Evolutionary conservation across 2,113 vertebrate genomes (phyloP).

Genomic region (Natator depressus): DNA sequence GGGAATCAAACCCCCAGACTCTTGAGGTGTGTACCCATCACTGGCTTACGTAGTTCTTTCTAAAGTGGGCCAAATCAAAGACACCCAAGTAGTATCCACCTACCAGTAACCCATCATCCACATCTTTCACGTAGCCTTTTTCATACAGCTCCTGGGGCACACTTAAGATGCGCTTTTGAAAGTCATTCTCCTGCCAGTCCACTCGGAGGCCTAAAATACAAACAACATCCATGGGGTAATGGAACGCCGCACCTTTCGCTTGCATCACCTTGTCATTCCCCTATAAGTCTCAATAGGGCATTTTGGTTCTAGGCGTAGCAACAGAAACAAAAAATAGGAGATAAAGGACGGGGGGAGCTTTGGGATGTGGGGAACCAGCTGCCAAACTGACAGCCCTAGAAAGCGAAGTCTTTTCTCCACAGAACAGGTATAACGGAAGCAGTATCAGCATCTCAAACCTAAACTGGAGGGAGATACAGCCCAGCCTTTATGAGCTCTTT

Average conservation of each 20-base stretch:
- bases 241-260: too few species aligned
- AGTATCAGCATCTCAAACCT: not conserved
- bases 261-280: not conserved
- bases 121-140: slow-evolving; percentile 91
- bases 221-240: not conserved
- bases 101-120: slow-evolving; percentile 92
- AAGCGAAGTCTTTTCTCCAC: not conserved
- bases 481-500: slow-evolving; percentile 42
- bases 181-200: slow-evolving; percentile 92
- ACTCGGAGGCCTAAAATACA: slow-evolving; percentile 88
- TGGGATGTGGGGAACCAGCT: not conserved
- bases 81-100: not conserved
- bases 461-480: slow-evolving; percentile 11
- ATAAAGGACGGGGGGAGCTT: not conserved
- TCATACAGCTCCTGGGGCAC: slow-evolving; percentile 93
- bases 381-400: not conserved
- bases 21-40: not conserved
- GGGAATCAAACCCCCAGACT: not conserved
- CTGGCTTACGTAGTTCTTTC: not conserved
- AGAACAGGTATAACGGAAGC: not conserved
- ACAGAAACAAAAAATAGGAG: not conserved
- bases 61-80: not conserved
- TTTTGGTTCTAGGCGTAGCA: not conserved
- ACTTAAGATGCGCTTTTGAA: slow-evolving; percentile 88
- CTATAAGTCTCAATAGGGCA: not conserved